phyloP scores from a whole-genome alignment of 2,888 invertebrate species.

The Dicranocentrus wangi region DNA sequence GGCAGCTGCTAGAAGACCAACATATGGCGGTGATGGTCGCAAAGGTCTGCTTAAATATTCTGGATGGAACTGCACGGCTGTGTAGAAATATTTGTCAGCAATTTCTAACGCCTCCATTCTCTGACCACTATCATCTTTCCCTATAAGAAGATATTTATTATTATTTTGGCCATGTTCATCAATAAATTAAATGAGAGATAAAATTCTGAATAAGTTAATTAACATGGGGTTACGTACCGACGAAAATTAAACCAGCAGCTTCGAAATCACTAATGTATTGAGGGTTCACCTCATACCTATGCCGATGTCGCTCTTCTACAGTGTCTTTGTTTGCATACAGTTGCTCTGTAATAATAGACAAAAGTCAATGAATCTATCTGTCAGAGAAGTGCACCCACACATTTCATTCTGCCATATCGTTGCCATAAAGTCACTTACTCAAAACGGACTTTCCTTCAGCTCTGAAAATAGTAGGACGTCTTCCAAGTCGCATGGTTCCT shows the following conservation, averaged over 20 bases:
- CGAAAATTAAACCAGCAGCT: slow-evolving; percentile 89
- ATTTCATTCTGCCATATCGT: no score
- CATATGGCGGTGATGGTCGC: slow-evolving; percentile 94
- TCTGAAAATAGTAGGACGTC: slow-evolving; percentile 88
- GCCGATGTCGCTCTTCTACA: slow-evolving; percentile 96
- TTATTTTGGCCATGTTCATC: neutral
- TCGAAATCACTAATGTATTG: slow-evolving; percentile 86
- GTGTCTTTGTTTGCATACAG: slow-evolving; percentile 85
- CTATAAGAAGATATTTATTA: slow-evolving; percentile 74
- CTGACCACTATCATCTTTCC: slow-evolving; percentile 84
- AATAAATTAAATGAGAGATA: neutral
- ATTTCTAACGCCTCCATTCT: slow-evolving; percentile 97
- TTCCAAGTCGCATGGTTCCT: slow-evolving; percentile 98
- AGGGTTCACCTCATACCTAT: slow-evolving; percentile 98
- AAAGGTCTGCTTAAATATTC: slow-evolving; percentile 95
- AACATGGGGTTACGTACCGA: slow-evolving; percentile 83
- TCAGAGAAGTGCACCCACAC: neutral
- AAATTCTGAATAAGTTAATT: neutral
- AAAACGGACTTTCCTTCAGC: slow-evolving; percentile 74
- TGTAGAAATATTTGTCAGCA: slow-evolving; percentile 89
- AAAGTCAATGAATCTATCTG: neutral
- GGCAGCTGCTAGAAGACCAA: slow-evolving; percentile 94
- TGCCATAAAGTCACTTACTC: slow-evolving; percentile 12
- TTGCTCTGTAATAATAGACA: slow-evolving; percentile 77
- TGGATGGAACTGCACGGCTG: slow-evolving; percentile 97